These are phyloP conservation scores for Leptinotarsa peninsularis DNA, from an alignment of 2,888 invertebrate genomes.

Conservation along the genomic window DNA sequence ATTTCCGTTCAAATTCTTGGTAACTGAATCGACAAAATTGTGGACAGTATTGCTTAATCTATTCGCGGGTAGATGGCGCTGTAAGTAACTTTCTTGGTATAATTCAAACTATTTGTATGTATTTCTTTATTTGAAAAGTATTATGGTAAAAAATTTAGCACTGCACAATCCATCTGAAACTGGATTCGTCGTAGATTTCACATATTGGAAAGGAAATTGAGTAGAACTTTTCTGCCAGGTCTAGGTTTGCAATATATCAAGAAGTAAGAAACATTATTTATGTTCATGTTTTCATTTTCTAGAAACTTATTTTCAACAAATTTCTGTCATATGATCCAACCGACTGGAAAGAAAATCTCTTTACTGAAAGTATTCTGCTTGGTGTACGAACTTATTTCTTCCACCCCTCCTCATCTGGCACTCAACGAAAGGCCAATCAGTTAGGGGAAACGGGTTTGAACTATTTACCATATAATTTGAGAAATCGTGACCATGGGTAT, in stretches of 20 bases:
- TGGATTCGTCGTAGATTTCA: background rate
- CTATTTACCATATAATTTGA: no score
- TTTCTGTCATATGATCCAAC: background rate
- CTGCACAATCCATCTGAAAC: background rate
- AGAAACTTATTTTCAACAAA: background rate
- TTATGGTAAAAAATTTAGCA: background rate
- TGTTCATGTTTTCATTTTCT: background rate
- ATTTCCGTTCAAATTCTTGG: background rate
- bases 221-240: background rate
- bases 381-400: background rate
- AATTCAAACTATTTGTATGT: background rate
- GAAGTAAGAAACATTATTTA: background rate
- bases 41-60: background rate
- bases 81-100: background rate
- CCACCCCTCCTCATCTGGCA: background rate
- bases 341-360: background rate
- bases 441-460: no score
- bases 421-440: no score
- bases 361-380: background rate
- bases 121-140: background rate
- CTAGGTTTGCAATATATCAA: background rate
- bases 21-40: background rate
- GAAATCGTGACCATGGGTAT: no score
- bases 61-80: background rate
- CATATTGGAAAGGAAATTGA: background rate